Evolutionary conservation across 2,113 vertebrate genomes (phyloP).

Genomic region (Pseudopodoces humilis): DNA sequence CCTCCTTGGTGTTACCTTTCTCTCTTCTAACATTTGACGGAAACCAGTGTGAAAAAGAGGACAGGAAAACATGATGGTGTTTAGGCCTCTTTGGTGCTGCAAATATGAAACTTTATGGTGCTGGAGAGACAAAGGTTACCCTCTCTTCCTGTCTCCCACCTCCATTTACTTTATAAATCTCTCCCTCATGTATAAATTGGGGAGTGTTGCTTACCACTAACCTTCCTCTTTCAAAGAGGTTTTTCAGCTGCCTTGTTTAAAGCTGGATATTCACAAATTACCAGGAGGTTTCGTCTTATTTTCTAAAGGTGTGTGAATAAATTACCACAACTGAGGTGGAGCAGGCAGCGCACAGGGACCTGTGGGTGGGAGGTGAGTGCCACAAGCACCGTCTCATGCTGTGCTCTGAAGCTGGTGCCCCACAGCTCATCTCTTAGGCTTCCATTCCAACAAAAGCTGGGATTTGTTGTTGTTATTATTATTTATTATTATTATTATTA

Average conservation of each 20-base stretch:
- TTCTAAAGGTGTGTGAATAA: slow-evolving; percentile 1
- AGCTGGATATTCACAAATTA: background rate
- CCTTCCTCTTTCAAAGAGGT: background rate
- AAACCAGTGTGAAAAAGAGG: background rate
- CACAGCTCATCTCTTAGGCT: background rate
- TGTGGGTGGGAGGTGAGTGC: background rate
- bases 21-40: background rate
- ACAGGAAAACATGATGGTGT: background rate
- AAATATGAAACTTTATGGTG: background rate
- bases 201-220: background rate
- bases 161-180: background rate
- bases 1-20: background rate
- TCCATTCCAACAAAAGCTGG: background rate
- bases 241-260: background rate
- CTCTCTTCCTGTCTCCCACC: background rate
- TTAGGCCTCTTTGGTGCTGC: background rate
- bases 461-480: background rate
- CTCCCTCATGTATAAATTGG: background rate
- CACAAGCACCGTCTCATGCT: background rate
- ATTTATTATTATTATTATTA: background rate
- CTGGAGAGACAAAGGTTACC: background rate
- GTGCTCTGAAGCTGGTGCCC: background rate
- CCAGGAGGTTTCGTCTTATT: background rate
- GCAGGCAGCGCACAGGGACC: background rate
- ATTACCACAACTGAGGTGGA: background rate